Base-by-base conservation (phyloP, 2,888 invertebrate species). In the Ophion slaviceki region DNA sequence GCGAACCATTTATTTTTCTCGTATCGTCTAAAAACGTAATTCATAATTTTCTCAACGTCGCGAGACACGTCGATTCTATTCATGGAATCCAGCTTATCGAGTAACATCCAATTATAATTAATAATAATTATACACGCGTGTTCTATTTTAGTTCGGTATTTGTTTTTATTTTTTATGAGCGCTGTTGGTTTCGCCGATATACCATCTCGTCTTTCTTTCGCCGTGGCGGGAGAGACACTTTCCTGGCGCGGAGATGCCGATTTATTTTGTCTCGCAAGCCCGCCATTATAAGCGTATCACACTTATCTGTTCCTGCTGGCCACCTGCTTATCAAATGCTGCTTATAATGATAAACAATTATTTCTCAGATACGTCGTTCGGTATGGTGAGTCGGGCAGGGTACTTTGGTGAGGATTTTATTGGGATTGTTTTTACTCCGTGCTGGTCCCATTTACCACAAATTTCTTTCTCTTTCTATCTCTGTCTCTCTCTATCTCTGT, bases 91-190 rank as follows among this genome's bases (percentile, higher is more conserved):
- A 61, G 28, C 71, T 72, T 74, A 80, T 83, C 72, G 62, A 80
- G 77, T 62, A 77, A 11, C 71, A 74, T 75, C n/a, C 71, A 11
- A 83, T 74, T 79, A 71, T 85, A 75, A 79, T 75, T 47, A 80
- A 79, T 64, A 80, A 80, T 80, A 74, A 80, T 80, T 74, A 67
- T 61, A 81, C 68, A 36, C 53, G 61, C 20, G 70, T 57, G 10
- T 71, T 79, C 53, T 57, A 80, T 72, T 64, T 53, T 71, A 28
- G 61, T 71, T 20, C 17, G 5, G 11, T 53, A 6, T 40, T 82
- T 20, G n/a, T 3, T 53, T 36, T 32, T 61, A 0, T 68, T 36
- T 61, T 53, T 79, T 70, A 62, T 71, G 40, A 17, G 24, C 24
- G 11, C 14, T 45, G 36, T 67, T n/a, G 4, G 20, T 62, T 66